These are phyloP conservation scores for Astreopora myriophthalma DNA, from an alignment of 64 coral and sea anemone species.

Conservation along the genomic window DNA sequence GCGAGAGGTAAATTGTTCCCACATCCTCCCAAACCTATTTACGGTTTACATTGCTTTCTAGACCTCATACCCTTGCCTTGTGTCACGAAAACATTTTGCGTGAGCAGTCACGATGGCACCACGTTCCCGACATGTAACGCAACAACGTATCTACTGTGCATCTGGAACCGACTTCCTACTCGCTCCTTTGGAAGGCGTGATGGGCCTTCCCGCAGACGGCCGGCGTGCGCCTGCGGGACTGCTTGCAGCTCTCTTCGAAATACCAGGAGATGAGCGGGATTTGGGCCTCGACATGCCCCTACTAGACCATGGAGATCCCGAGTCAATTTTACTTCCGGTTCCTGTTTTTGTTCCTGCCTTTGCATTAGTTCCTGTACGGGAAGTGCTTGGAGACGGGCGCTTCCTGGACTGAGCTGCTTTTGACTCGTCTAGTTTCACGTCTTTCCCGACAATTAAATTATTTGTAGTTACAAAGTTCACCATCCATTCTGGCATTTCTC, in stretches of 20 bases:
- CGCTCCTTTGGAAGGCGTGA: background rate
- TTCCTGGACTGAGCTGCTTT: background rate
- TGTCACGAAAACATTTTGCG: too few relatives aligned
- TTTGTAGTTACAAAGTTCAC: slow-evolving; percentile 65
- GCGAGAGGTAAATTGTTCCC: too few relatives aligned
- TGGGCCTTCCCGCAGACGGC: background rate
- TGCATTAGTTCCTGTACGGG: background rate
- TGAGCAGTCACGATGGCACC: too few relatives aligned
- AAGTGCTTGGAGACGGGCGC: background rate
- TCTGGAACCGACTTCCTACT: background rate
- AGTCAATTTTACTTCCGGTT: slow-evolving; percentile 29
- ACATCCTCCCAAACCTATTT: too few relatives aligned
- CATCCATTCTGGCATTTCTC: slow-evolving; percentile 81
- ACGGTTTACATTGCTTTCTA: too few relatives aligned
- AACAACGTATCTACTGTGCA: too few relatives aligned
- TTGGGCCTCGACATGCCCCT: background rate
- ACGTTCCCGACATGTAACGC: too few relatives aligned
- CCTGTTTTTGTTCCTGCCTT: slow-evolving; percentile 20
- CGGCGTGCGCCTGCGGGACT: background rate
- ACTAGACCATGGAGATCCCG: background rate
- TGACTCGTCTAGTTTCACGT: slow-evolving; percentile 63
- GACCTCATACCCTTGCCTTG: too few relatives aligned
- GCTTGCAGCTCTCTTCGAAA: background rate
- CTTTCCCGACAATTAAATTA: slow-evolving; percentile 55
- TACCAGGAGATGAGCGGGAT: slow-evolving; percentile 28